Conservation (phyloP, 1,140 invertebrate genomes). For the Coelopa frigida region DNA sequence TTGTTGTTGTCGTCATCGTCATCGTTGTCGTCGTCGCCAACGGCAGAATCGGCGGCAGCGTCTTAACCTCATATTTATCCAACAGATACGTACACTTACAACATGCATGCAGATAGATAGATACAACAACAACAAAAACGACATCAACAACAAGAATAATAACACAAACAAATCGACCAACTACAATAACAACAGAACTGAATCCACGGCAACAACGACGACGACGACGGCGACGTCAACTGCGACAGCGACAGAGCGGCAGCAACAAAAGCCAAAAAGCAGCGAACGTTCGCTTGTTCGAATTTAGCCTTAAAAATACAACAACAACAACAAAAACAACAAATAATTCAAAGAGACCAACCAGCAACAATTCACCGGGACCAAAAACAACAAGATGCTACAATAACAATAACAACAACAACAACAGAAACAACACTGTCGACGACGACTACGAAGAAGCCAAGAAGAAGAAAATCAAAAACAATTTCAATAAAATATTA, state of each 20-base stretch:
- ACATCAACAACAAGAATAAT: conserved; percentile 3
- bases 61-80: conserved; percentile 45
- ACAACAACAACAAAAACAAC: too few species aligned
- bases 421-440: conserved; percentile 1
- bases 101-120: conserved; percentile 1
- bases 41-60: conserved; percentile 17
- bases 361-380: too few species aligned
- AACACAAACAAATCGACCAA: not conserved
- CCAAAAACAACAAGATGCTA: not conserved
- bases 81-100: conserved; percentile 28
- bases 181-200: not conserved
- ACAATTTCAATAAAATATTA: conserved; percentile 18
- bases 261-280: too few species aligned
- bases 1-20: too few species aligned
- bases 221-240: conserved; percentile 4
- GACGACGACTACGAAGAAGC: not conserved
- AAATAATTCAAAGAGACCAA: too few species aligned
- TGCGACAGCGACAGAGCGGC: too few species aligned
- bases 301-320: too few species aligned
- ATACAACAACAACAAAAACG: conserved; percentile 3
- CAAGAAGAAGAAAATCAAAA: conserved; percentile 3
- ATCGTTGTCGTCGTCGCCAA: too few species aligned
- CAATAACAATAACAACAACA: conserved; percentile 8
- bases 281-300: too few species aligned
- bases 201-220: not conserved